Evolutionary conservation across 2,113 vertebrate species (phyloP).

Genomic region (Hippocampus comes): DNA sequence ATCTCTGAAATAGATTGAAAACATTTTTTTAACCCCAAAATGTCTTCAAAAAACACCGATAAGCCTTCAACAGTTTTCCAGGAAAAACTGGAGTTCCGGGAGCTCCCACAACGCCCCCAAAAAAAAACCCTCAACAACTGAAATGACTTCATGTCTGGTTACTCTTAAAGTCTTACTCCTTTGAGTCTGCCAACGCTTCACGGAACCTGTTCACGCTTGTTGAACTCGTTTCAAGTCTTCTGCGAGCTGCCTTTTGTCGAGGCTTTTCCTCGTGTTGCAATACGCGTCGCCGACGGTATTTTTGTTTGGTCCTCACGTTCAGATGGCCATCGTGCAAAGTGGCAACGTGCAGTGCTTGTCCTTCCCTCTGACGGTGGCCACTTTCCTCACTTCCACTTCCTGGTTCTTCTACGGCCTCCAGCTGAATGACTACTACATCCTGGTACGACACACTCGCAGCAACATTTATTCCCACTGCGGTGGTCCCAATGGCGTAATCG

Average conservation of each 20-base stretch:
- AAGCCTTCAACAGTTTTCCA: too few species aligned
- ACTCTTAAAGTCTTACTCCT: neutral
- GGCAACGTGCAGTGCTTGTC: conserved; percentile 82
- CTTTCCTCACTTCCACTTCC: conserved; percentile 84
- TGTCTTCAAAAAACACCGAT: too few species aligned
- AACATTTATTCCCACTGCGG: too few species aligned
- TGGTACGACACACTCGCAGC: conserved; percentile 66
- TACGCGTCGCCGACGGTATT: neutral
- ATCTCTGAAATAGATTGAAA: too few species aligned
- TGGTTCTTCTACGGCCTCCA: conserved; percentile 88
- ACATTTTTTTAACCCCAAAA: too few species aligned
- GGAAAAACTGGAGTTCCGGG: too few species aligned
- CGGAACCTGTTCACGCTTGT: neutral
- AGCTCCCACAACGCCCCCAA: too few species aligned
- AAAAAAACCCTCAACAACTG: too few species aligned
- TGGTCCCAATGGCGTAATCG: too few species aligned
- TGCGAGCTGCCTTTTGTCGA: neutral
- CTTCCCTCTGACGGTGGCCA: conserved; percentile 84
- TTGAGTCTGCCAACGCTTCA: neutral
- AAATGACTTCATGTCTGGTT: neutral
- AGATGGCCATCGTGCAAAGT: conserved; percentile 80
- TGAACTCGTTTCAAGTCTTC: neutral
- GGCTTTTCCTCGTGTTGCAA: neutral
- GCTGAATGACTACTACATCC: conserved; percentile 80
- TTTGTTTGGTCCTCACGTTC: neutral